Evolutionary conservation across 2,113 vertebrate species (phyloP).

Genomic region (Hypomesus transpacificus): DNA sequence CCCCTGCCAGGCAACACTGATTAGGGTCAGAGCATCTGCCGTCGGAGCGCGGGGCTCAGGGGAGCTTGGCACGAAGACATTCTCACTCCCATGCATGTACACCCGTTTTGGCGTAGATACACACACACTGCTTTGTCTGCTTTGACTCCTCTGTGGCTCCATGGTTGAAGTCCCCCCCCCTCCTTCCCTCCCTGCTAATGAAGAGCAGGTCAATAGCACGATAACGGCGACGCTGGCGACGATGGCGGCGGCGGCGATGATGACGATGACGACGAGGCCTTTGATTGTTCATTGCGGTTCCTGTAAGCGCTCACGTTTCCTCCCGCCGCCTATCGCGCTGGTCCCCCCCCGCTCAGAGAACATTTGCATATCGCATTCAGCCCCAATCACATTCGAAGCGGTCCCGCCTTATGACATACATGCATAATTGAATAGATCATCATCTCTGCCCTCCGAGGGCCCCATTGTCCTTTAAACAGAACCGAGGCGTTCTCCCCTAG

Average conservation of each 20-base stretch:
- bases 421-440: constrained; percentile 52
- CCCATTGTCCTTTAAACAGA: constrained; percentile 29
- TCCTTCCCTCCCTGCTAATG: neutral
- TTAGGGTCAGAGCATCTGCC: constrained; percentile 5
- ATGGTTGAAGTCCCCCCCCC: neutral
- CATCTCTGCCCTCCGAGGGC: constrained; percentile 8
- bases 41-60: constrained; percentile 7
- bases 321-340: neutral
- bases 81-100: constrained; percentile 3
- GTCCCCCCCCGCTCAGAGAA: constrained; percentile 16
- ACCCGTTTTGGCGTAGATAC: neutral
- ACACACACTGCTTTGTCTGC: neutral
- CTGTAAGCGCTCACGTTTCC: neutral
- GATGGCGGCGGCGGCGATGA: neutral
- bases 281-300: neutral
- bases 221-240: neutral
- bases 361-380: constrained; percentile 23
- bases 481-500: constrained; percentile 19
- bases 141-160: neutral
- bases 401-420: constrained; percentile 31
- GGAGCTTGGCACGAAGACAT: neutral
- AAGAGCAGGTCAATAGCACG: neutral
- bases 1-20: constrained; percentile 74
- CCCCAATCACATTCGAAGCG: constrained; percentile 22
- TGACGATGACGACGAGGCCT: neutral